phyloP scores from a whole-genome alignment of 2,113 vertebrate genomes.

The Bos indicus region DNA sequence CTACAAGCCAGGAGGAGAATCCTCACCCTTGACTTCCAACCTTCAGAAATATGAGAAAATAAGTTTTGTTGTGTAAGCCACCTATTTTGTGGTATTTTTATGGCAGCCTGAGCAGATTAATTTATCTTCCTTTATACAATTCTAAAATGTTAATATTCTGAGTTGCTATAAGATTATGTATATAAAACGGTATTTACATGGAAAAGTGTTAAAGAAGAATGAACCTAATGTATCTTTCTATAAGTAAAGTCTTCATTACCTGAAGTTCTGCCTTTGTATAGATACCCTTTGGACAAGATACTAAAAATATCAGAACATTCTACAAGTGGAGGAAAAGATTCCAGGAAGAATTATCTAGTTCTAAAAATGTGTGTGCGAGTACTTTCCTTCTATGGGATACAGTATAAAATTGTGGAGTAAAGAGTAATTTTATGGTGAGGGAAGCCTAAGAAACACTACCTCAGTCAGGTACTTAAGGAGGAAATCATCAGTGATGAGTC shows the following conservation, averaged over 20 bases:
- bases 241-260: not conserved
- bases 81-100: not conserved
- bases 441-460: not conserved
- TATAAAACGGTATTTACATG: not conserved
- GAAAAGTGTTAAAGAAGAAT: not conserved
- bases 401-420: not conserved
- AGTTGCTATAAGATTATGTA: not conserved
- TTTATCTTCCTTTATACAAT: not conserved
- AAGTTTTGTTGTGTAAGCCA: not conserved
- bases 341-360: not conserved
- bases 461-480: not conserved
- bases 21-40: not conserved
- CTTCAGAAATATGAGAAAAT: not conserved
- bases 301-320: not conserved
- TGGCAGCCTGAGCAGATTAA: not conserved
- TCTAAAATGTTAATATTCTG: not conserved
- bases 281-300: not conserved
- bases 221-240: not conserved
- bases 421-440: not conserved
- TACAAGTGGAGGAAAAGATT: not conserved
- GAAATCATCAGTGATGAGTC: not conserved
- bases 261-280: not conserved
- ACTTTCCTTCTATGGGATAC: not conserved
- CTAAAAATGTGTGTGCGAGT: not conserved
- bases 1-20: not conserved